A percentile compares a stretch with the other conserved stretches of the same genome.
phyloP scores from a whole-genome alignment of 92 coral and sea anemone genomes.

The Umimayanthus chanpuru region DNA sequence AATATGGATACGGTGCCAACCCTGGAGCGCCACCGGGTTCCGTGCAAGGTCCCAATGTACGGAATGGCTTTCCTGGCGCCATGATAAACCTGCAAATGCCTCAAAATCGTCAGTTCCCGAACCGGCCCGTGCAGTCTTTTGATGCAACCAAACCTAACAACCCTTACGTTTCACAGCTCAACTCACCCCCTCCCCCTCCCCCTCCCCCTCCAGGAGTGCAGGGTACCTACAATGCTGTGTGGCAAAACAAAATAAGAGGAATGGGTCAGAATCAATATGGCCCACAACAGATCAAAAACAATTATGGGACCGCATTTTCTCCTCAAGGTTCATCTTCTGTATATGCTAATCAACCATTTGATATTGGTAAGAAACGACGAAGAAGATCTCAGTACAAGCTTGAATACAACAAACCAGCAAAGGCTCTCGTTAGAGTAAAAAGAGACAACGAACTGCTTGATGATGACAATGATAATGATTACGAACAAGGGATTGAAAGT shows the following conservation, averaged over 20 bases:
- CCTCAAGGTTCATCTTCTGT: conserved; percentile 22
- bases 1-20: neutral
- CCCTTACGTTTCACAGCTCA: conserved; percentile 25
- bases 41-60: conserved; percentile 9
- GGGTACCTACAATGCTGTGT: conserved; percentile 4
- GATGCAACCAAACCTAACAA: conserved; percentile 9
- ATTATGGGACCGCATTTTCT: conserved; percentile 12
- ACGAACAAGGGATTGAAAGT: neutral
- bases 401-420: neutral
- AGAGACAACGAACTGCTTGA: conserved; percentile 1
- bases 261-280: neutral
- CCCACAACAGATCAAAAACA: neutral
- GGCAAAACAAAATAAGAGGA: conserved; percentile 17
- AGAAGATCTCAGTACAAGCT: neutral
- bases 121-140: neutral
- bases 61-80: conserved; percentile 36
- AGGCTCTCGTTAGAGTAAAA: conserved; percentile 12
- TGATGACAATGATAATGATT: neutral
- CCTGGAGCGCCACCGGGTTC: neutral
- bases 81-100: conserved; percentile 38
- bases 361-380: conserved; percentile 29
- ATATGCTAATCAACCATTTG: conserved; percentile 19
- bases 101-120: conserved; percentile 19
- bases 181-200: conserved; percentile 25
- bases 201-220: neutral